These are phyloP conservation scores for Ivindomyrus marchei DNA, from an alignment of 2,113 vertebrate species.

Conservation along the genomic window DNA sequence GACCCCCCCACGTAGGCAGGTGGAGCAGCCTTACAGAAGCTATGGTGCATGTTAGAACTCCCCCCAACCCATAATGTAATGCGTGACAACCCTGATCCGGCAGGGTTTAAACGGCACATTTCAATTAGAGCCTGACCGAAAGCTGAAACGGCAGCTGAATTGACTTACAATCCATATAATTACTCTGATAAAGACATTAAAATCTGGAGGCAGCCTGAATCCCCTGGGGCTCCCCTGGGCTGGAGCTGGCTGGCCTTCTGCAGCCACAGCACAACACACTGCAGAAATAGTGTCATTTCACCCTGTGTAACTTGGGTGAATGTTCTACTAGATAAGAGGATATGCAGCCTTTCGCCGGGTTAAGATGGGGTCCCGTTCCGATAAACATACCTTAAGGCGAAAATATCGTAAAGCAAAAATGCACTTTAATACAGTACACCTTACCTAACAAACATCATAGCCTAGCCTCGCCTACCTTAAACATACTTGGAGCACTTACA, in stretches of 20 bases:
- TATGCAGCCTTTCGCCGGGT: too few species aligned
- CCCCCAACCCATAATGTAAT: neutral
- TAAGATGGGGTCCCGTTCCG: too few species aligned
- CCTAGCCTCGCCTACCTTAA: too few species aligned
- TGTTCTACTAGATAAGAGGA: neutral
- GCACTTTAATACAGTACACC: too few species aligned
- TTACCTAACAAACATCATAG: too few species aligned
- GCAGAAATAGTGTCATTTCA: neutral
- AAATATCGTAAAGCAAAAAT: too few species aligned
- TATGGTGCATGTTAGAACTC: neutral
- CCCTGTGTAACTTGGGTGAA: neutral
- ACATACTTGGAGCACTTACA: too few species aligned
- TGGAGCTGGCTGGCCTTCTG: neutral
- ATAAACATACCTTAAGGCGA: too few species aligned
- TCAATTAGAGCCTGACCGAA: neutral
- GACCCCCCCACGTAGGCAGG: neutral
- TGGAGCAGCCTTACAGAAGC: neutral
- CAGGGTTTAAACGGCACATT: neutral
- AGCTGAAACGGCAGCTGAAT: neutral
- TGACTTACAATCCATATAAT: neutral
- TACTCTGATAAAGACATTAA: neutral
- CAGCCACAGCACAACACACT: neutral
- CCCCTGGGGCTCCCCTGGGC: neutral
- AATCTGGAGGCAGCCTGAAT: neutral
- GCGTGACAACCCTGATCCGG: neutral